Evolutionary conservation across 2,888 invertebrate genomes (phyloP), one percentile per base, ranked within the genome.

Genomic region (Hofmannophila pseudospretella): DNA sequence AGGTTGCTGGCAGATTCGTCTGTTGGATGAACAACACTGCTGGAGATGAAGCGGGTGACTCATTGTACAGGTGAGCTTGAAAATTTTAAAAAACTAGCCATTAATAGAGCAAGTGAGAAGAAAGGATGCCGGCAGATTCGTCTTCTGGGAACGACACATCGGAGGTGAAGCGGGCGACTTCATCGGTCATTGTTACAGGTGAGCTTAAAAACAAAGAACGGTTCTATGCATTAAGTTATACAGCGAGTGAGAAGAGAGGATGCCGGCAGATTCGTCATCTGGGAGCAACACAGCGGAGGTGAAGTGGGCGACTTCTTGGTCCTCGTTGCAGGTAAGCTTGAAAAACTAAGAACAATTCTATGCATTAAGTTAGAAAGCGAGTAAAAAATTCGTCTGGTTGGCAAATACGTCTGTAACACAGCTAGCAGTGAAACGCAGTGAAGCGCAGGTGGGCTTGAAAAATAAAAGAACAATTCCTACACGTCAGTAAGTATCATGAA

Each of bases 1-100:
- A 94, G 62, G 97, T 97, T 72, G 90, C 93, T 39, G 97, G 96
- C 33, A 91, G 93, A 54, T 96, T 96, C 81, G 90, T 94, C 39
- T 97, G 97, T 80, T 94, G 93, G 89, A 94, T 95, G 38, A 96
- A 96, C 82, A 97, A 97, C 73, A 93, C 94, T 4, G 93, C 94
- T 1, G 97, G 96, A 14, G 93, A 92, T 60, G 94, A 94, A 67
- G 92, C n/a, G n/a, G n/a, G n/a, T n/a, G n/a, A n/a, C n/a, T n/a
- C n/a, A n/a, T n/a, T n/a, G n/a, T n/a, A n/a, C n/a, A n/a, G n/a
- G n/a, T n/a, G n/a, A n/a, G n/a, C n/a, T n/a, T n/a, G n/a, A n/a
- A n/a, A n/a, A n/a, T n/a, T n/a, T n/a, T n/a, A n/a, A n/a, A n/a
- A n/a, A n/a, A n/a, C n/a, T n/a, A n/a, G n/a, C n/a, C n/a, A n/a